Base-by-base conservation (phyloP, 2,888 invertebrate species). In the Rotaria socialis region DNA sequence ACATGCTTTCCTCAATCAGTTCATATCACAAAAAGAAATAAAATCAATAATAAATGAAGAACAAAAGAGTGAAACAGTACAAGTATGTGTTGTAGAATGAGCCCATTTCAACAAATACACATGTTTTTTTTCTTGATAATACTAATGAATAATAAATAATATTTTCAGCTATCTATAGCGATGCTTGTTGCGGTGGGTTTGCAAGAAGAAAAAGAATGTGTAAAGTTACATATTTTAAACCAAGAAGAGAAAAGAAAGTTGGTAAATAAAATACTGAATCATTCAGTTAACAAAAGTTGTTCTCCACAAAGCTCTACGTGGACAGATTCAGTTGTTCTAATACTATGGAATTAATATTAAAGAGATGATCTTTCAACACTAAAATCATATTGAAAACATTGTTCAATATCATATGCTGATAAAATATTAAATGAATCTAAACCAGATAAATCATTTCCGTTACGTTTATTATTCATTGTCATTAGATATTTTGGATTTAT, bases 401-500 rank as follows among this genome's bases (percentile, higher is more conserved):
- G 80, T 16, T 80, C 80, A n/a, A 80, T 80, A 47, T 80, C 47
- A 47, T 80, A 47, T 4, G 47, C 2, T 47, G 43, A 24, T 80
- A 80, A 80, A 24, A 80, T 80, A 11, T 8, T 47, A 43, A 80
- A 43, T 47, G 80, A 47, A 47, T 80, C 47, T 24, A 80, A n/a
- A 24, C 24, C 24, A 24, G 80, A 47, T 22, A 80, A 43, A 80
- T 47, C 47, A 80, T 80, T 80, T 80, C 11, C 47, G 14, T 24
- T 47, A 24, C 8, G 22, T 6, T 24, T 80, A 4, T 47, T 43
- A 6, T 47, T 80, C 3, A n/a, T 47, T 47, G 3, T 10, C 24
- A 1, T 35, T n/a, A 80, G 19, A 47, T 80, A 80, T 80, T 80
- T 80, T 24, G 80, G 80, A 80, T 80, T 80, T 8, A 80, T 80